Conservation (phyloP, 2,888 invertebrate genomes). For the Cataglyphis livida region DNA sequence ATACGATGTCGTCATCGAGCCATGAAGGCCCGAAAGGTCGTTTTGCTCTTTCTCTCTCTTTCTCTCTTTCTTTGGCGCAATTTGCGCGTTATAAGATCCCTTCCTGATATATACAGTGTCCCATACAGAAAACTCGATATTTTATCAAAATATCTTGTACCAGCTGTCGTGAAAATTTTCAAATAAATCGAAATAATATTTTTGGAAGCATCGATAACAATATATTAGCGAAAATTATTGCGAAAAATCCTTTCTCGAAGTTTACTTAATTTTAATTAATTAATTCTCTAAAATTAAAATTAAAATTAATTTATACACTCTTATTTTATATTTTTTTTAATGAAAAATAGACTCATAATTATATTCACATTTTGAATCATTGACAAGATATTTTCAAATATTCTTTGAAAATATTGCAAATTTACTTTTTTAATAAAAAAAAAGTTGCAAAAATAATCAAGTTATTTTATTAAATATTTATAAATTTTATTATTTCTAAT, state of each 20-base stretch:
- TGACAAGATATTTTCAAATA: not conserved
- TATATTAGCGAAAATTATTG: no score
- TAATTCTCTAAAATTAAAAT: no score
- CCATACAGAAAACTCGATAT: not conserved
- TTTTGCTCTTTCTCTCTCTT: not conserved
- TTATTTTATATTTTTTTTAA: no score
- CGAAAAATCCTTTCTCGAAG: no score
- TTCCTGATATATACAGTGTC: not conserved
- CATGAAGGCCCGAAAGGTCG: slow-evolving; percentile 28
- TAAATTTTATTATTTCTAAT: not conserved
- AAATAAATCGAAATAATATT: no score
- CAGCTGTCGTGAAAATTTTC: not conserved
- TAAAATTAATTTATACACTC: no score
- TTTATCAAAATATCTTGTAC: not conserved
- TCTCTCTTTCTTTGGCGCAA: not conserved
- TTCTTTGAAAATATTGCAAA: not conserved
- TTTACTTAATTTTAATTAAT: no score
- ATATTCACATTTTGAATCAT: not conserved
- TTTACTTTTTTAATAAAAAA: not conserved
- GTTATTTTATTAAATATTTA: not conserved
- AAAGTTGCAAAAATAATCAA: not conserved
- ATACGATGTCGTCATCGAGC: slow-evolving; percentile 60
- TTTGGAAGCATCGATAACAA: no score
- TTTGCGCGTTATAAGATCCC: slow-evolving; percentile 41
- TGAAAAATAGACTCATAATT: not conserved